Evolutionary conservation across 2,113 vertebrate genomes (phyloP).

Genomic region (Pundamilia nyererei): DNA sequence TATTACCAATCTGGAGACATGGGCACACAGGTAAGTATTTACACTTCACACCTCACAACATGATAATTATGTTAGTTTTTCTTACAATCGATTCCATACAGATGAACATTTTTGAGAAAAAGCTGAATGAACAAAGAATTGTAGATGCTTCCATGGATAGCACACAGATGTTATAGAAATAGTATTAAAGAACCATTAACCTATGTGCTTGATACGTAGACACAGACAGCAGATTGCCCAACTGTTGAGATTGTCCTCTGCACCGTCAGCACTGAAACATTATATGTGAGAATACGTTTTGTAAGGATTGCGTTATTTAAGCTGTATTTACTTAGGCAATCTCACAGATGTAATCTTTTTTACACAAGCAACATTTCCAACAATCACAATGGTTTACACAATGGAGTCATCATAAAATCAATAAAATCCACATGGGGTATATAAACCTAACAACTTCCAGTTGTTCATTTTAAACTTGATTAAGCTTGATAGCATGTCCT

Average conservation of each 20-base stretch:
- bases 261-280: background rate
- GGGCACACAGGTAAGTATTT: constrained; percentile 54
- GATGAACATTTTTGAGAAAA: background rate
- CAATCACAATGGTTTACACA: background rate
- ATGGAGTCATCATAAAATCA: background rate
- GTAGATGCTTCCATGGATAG: background rate
- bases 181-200: background rate
- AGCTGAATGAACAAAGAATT: background rate
- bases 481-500: background rate
- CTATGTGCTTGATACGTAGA: background rate
- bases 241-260: background rate
- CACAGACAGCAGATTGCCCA: background rate
- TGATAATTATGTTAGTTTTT: background rate
- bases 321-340: background rate
- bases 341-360: background rate
- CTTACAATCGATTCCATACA: background rate
- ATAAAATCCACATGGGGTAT: background rate
- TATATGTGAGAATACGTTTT: background rate
- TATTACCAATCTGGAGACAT: constrained; percentile 48
- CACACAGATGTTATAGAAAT: background rate
- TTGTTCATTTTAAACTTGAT: background rate
- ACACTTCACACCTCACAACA: background rate
- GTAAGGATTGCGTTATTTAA: background rate
- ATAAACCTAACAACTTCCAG: background rate
- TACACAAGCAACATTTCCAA: background rate